Percentiles rank a stretch among this genome's conserved stretches.
phyloP scores from a whole-genome alignment of 2,113 vertebrate species.

The Megaceryle torquata region DNA sequence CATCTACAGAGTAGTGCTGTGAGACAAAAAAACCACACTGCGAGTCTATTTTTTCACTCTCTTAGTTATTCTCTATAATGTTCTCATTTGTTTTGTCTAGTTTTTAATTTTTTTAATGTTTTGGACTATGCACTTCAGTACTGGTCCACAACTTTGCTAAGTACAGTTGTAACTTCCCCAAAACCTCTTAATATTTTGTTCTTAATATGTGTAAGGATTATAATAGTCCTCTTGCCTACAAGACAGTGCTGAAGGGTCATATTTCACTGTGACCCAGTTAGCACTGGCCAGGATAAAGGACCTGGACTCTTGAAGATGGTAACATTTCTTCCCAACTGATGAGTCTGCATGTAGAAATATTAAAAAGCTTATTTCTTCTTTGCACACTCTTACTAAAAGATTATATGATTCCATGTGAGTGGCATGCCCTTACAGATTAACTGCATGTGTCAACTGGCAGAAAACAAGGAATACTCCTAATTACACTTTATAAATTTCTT shows the following conservation, averaged over 20 bases:
- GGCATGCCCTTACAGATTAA: not conserved
- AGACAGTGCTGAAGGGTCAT: not conserved
- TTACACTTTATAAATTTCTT: not conserved
- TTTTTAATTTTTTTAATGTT: not conserved
- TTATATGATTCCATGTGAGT: not conserved
- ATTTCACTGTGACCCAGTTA: not conserved
- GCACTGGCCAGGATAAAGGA: not conserved
- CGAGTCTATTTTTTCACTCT: not conserved
- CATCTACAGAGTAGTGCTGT: not conserved
- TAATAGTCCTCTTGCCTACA: not conserved
- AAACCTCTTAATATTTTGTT: not conserved
- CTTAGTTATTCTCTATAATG: not conserved
- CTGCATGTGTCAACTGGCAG: not conserved
- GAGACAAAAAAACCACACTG: not conserved
- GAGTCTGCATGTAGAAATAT: not conserved
- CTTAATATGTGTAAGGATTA: not conserved
- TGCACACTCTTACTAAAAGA: not conserved
- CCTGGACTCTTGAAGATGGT: not conserved
- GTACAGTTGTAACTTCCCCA: not conserved
- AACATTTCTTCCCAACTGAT: not conserved
- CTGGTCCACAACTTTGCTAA: not conserved
- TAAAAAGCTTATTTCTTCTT: not conserved
- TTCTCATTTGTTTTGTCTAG: not conserved
- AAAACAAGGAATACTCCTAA: not conserved
- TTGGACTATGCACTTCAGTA: not conserved